Conservation (phyloP, 2,888 invertebrate genomes). For the Globia sparganii region DNA sequence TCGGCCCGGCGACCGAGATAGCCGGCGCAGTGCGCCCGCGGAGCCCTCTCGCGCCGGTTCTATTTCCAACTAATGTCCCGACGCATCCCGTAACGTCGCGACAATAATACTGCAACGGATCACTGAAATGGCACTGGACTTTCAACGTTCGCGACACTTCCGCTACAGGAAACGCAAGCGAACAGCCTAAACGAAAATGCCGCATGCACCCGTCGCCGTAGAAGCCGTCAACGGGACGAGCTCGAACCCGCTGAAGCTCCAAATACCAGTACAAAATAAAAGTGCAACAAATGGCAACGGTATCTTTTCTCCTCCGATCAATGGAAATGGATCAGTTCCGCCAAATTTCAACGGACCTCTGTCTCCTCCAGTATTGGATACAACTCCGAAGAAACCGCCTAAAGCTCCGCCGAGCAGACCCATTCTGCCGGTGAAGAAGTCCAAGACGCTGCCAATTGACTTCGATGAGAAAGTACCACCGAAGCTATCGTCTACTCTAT, state of each 20-base stretch:
- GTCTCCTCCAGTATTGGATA: slow-evolving; percentile 83
- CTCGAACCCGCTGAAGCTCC: slow-evolving; percentile 77
- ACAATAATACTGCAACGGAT: slow-evolving; percentile 84
- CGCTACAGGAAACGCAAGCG: slow-evolving; percentile 86
- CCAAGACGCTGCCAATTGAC: slow-evolving; percentile 86
- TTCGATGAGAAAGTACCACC: slow-evolving; percentile 85
- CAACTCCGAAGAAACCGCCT: slow-evolving; percentile 87
- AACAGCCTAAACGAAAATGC: slow-evolving; percentile 80
- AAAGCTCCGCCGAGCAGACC: slow-evolving; percentile 82
- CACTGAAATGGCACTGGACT: slow-evolving; percentile 88
- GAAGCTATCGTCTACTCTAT: slow-evolving; percentile 75
- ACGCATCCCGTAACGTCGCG: slow-evolving; percentile 83
- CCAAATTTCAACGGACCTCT: slow-evolving; percentile 81
- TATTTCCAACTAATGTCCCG: slow-evolving; percentile 88
- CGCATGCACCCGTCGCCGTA: slow-evolving; percentile 76
- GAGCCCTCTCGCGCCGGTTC: slow-evolving; percentile 88
- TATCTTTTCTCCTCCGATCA: slow-evolving; percentile 68
- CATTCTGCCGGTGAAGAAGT: slow-evolving; percentile 86
- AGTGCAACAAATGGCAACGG: slow-evolving; percentile 72
- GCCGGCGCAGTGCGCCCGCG: slow-evolving; percentile 88
- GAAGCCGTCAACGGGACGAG: slow-evolving; percentile 70
- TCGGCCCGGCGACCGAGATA: slow-evolving; percentile 90
- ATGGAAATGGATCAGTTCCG: slow-evolving; percentile 76
- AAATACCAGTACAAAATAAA: slow-evolving; percentile 81
- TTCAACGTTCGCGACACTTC: slow-evolving; percentile 85